A percentile compares a stretch with the other conserved stretches of the same genome.
Evolutionary conservation across 2,113 vertebrate genomes (phyloP).

Genomic region (Pelmatolapia mariae): DNA sequence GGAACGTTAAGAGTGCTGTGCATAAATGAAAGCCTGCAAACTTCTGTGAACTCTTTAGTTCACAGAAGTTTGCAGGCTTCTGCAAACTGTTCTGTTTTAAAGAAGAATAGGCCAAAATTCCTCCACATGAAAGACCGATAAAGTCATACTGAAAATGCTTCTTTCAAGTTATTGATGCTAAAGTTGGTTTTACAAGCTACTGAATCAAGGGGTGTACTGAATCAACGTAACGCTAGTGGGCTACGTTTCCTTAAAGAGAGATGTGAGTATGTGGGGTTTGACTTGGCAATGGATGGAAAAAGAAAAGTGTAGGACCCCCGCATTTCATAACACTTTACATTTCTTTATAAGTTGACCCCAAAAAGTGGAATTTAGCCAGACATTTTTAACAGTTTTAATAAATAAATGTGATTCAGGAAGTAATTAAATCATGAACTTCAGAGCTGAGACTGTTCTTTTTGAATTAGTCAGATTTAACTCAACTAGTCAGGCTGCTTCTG

Average conservation of each 20-base stretch:
- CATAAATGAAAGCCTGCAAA: background rate
- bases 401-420: background rate
- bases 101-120: background rate
- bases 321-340: background rate
- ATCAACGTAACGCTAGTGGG: background rate
- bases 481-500: background rate
- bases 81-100: no score
- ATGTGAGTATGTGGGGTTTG: background rate
- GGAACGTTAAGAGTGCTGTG: background rate
- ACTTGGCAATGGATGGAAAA: background rate
- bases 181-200: background rate
- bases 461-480: background rate
- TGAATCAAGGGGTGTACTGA: background rate
- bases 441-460: background rate
- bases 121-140: fast-evolving
- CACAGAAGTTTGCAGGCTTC: no score
- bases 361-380: background rate
- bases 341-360: background rate
- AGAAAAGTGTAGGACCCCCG: background rate
- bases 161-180: background rate
- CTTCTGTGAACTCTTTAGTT: background rate
- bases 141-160: background rate
- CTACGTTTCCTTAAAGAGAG: background rate
- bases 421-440: background rate
- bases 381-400: background rate